A percentile compares a stretch with the other conserved stretches of the same genome.
Evolutionary conservation across 2,113 vertebrate genomes (phyloP).

Genomic region (Tinamus guttatus): DNA sequence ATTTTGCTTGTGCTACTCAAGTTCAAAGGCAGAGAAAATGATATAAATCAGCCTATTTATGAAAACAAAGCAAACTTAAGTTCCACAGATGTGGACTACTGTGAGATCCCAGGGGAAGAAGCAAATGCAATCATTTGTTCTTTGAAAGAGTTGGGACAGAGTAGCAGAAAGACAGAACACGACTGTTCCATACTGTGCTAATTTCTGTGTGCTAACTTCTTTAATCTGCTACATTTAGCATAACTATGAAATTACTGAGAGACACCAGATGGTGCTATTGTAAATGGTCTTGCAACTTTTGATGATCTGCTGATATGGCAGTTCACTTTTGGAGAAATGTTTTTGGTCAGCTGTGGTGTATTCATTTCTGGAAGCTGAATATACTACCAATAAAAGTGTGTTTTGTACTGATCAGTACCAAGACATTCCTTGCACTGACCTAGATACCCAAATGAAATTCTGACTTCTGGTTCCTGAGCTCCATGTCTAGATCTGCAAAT

Average conservation of each 20-base stretch:
- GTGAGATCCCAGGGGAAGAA: not conserved
- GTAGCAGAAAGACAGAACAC: not conserved
- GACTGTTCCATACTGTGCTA: not conserved
- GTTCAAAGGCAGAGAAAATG: not conserved
- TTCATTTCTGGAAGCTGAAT: not conserved
- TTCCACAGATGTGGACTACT: not conserved
- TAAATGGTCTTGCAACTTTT: not conserved
- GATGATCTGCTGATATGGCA: constrained; percentile 14
- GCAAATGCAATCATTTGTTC: not conserved
- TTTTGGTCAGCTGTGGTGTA: not conserved
- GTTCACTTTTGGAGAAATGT: not conserved
- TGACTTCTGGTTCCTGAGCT: not conserved
- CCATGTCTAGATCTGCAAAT: not conserved
- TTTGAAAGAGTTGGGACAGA: not conserved
- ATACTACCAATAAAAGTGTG: not conserved
- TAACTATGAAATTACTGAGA: not conserved
- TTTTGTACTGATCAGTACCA: not conserved
- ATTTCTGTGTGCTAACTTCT: not conserved
- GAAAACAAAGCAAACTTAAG: not conserved
- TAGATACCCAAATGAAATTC: not conserved
- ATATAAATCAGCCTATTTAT: not conserved
- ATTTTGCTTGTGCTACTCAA: not conserved
- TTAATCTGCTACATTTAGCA: not conserved
- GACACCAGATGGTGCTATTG: constrained; percentile 44
- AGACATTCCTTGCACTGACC: not conserved